phyloP scores from a whole-genome alignment of 2,797 vertebrate genomes.

The Cuniculus paca region DNA sequence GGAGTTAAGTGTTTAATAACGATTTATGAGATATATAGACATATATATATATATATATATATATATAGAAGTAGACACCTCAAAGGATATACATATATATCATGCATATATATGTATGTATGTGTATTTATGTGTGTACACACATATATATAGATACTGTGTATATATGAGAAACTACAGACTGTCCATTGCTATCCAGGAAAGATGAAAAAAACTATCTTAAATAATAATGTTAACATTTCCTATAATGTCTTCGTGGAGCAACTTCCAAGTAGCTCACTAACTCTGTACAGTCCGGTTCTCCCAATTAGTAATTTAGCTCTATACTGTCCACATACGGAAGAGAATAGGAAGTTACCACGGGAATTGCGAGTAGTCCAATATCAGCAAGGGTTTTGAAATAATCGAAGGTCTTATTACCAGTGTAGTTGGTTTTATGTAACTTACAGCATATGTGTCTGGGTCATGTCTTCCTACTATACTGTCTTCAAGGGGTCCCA shows the following conservation, averaged over 20 bases:
- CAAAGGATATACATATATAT: background rate
- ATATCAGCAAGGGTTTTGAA: background rate
- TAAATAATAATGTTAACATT: background rate
- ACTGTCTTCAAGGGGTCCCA: background rate
- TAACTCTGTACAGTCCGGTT: background rate
- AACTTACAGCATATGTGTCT: accelerated
- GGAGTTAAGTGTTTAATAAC: background rate
- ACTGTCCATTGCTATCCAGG: background rate
- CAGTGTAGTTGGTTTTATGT: background rate
- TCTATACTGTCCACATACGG: background rate
- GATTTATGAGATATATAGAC: background rate
- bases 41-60: background rate
- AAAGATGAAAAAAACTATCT: background rate
- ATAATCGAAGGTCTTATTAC: background rate
- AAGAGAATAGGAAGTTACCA: background rate
- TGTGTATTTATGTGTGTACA: background rate
- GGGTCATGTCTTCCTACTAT: background rate
- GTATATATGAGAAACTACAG: background rate
- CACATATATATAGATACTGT: background rate
- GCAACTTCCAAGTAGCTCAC: background rate
- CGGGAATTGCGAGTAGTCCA: background rate
- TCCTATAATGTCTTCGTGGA: background rate
- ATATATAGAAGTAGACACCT: background rate
- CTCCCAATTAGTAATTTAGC: background rate
- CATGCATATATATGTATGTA: background rate